Evolutionary conservation across 2,797 vertebrate genomes (phyloP).

Genomic region (Dallia pectoralis): DNA sequence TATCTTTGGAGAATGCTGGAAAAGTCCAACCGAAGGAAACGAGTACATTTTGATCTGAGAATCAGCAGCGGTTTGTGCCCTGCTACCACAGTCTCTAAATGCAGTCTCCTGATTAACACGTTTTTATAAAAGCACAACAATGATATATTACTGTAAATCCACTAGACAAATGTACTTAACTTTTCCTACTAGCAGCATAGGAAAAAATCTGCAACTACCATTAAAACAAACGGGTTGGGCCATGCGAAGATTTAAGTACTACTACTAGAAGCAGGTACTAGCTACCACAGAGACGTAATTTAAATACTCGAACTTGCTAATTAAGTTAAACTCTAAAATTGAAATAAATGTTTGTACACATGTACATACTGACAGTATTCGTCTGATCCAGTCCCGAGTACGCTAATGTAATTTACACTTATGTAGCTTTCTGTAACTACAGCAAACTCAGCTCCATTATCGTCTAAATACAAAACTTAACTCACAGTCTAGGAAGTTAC

Average conservation of each 20-base stretch:
- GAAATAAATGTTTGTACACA: no score
- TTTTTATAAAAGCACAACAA: neutral
- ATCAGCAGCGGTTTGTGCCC: neutral
- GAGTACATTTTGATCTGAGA: neutral
- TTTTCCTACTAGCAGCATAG: no score
- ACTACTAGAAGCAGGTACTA: neutral
- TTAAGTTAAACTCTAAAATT: no score
- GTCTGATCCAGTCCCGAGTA: neutral
- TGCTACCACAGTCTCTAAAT: neutral
- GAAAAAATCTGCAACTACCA: no score
- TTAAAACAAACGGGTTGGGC: no score
- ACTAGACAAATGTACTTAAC: neutral
- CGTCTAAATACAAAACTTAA: no score
- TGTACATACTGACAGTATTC: neutral
- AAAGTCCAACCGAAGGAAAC: neutral
- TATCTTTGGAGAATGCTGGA: neutral
- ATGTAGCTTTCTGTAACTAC: no score
- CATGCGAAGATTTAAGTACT: no score
- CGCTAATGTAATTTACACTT: no score
- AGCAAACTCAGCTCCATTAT: no score
- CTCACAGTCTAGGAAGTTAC: neutral
- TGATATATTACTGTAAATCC: neutral
- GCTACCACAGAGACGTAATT: neutral
- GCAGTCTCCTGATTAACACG: neutral
- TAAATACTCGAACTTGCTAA: neutral